Evolutionary conservation across 2,888 invertebrate species (phyloP).

Genomic region (Carpatolechia fugitivella): DNA sequence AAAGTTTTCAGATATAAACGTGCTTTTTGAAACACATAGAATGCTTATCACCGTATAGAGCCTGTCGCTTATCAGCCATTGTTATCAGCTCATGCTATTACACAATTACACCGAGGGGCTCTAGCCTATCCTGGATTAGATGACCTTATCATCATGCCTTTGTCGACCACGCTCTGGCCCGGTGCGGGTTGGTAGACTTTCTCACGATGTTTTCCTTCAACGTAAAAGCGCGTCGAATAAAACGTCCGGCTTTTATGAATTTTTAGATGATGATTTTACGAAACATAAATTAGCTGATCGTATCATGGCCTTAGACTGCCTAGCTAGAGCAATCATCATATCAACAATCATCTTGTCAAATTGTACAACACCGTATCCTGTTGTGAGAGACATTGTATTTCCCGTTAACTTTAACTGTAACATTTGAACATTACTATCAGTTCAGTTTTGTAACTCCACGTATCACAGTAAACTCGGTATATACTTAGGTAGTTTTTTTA

Average conservation of each 20-base stretch:
- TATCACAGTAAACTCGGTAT: not conserved
- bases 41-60: too few species aligned
- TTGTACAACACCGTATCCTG: not conserved
- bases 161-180: not conserved
- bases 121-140: not conserved
- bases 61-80: too few species aligned
- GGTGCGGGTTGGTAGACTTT: not conserved
- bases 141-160: not conserved
- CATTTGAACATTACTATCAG: not conserved
- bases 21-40: too few species aligned
- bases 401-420: not conserved
- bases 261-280: not conserved
- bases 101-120: too few species aligned
- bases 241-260: too few species aligned
- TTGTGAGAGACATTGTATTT: not conserved
- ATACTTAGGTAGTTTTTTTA: too few species aligned
- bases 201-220: too few species aligned
- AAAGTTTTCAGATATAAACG: not conserved
- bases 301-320: too few species aligned
- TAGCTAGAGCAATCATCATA: too few species aligned
- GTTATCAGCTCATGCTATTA: too few species aligned
- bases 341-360: not conserved
- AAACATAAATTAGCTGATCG: too few species aligned
- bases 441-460: not conserved
- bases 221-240: too few species aligned